A percentile compares a stretch with the other conserved stretches of the same genome.
Evolutionary conservation across 2,888 invertebrate genomes (phyloP).

Genomic region (Gastrophysa polygoni): DNA sequence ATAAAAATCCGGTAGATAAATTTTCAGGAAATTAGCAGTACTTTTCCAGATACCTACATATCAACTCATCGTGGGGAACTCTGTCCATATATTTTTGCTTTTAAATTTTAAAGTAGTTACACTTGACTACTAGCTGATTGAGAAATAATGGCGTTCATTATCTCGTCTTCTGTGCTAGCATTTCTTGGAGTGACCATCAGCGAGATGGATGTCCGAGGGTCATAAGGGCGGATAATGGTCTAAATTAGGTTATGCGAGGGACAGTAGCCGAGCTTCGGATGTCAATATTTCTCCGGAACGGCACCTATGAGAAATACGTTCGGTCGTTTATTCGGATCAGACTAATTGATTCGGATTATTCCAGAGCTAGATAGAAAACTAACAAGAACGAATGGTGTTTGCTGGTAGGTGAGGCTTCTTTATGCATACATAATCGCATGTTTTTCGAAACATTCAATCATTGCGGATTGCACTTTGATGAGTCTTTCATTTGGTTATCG

Average conservation of each 20-base stretch:
- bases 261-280: conserved; percentile 48
- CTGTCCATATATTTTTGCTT: no score
- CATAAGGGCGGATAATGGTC: conserved; percentile 51
- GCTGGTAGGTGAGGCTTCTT: no score
- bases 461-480: no score
- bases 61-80: no score
- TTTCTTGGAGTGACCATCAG: conserved; percentile 49
- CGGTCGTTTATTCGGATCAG: conserved; percentile 48
- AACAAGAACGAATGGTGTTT: not conserved
- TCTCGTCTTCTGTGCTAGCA: conserved; percentile 37
- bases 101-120: no score
- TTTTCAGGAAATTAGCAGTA: no score
- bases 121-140: conserved; percentile 25
- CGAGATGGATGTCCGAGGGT: conserved; percentile 48
- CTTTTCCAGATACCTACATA: no score
- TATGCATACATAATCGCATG: no score
- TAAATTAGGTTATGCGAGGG: conserved; percentile 55
- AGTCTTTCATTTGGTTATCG: no score
- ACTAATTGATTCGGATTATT: conserved; percentile 42
- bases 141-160: conserved; percentile 41
- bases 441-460: no score
- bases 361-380: not conserved
- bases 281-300: conserved; percentile 48
- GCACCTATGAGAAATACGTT: conserved; percentile 51
- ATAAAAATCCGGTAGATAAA: no score